Evolutionary conservation across 2,113 vertebrate species (phyloP), one percentile per base, ranked within the genome.

Genomic region (Rhineura floridana): DNA sequence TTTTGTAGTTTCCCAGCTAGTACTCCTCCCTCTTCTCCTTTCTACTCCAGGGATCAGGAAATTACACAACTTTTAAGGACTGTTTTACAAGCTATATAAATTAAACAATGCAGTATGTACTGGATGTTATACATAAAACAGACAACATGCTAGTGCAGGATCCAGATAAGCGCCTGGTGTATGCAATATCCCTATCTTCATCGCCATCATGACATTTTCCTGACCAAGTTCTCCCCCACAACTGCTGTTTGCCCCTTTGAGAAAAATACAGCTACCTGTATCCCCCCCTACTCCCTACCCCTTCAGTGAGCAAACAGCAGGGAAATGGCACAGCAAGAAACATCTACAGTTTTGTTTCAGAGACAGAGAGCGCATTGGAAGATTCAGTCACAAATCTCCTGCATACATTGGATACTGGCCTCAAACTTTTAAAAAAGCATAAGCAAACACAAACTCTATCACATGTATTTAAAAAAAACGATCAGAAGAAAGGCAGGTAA

Each of bases 391-490:
- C 50, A 59, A 79, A 81, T 23, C 6, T 59, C 3, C 2, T 36
- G 62, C 13, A 62, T 13, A 36, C 3, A 52, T 39, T 39, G 12
- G 8, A 79, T n/a, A 21, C 30, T 12, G 25, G 63, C 25, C 4
- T 33, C 46, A n/a, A n/a, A n/a, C 12, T 52, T 36, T 72, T n/a
- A 15, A 79, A 73, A 46, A 78, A 52, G 46, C 21, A 42, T 46
- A 59, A 70, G 75, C 62, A 36, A 69, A 30, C 6, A 84, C 55
- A 86, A 50, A 84, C 92, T 67, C 85, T 81, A 59, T 94, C 82
- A 30, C 52, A 90, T 88, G 91, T n/a, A n/a, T n/a, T n/a, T n/a
- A n/a, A n/a, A n/a, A n/a, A n/a, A n/a, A n/a, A n/a, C n/a, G n/a
- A 59, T 59, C 55, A 59, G 55, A 13, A 59, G 17, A 59, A 59